A percentile compares a stretch with the other conserved stretches of the same genome.
Evolutionary conservation across 2,797 vertebrate genomes (phyloP).

Genomic region (Peromyscus attwateri): DNA sequence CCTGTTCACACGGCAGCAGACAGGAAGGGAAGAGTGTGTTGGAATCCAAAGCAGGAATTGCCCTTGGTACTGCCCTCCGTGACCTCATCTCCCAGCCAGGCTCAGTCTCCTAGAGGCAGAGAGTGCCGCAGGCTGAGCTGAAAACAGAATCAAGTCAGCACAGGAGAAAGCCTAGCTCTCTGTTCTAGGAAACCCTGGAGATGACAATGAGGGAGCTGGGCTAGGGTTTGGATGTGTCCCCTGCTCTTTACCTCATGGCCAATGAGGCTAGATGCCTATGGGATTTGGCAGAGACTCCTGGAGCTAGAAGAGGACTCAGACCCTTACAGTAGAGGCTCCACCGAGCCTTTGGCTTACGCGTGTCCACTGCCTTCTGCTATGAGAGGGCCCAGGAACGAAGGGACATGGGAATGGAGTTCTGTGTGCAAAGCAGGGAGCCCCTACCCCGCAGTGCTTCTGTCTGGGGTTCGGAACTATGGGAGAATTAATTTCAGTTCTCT

Average conservation of each 20-base stretch:
- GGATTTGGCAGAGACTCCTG: neutral
- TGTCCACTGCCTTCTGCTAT: no score
- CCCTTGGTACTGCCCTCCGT: neutral
- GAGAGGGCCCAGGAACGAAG: neutral
- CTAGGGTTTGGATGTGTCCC: neutral
- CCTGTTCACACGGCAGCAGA: neutral
- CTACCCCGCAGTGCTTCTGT: no score
- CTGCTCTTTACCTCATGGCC: neutral
- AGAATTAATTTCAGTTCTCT: neutral
- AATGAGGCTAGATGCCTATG: neutral
- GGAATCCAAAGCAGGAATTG: neutral
- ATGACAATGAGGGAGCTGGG: neutral
- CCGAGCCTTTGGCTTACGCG: neutral
- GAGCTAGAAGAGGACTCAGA: neutral
- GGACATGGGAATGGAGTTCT: neutral
- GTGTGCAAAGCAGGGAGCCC: neutral
- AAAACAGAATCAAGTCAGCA: neutral
- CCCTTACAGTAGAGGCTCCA: neutral
- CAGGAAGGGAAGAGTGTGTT: neutral
- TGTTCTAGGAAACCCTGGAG: neutral
- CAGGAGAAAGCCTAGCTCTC: neutral
- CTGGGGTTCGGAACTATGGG: neutral
- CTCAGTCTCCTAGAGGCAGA: neutral
- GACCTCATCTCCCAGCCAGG: neutral
- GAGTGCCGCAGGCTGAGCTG: neutral